These are phyloP conservation scores for Sycophila texana DNA, from an alignment of 2,888 invertebrate species.

Conservation along the genomic window DNA sequence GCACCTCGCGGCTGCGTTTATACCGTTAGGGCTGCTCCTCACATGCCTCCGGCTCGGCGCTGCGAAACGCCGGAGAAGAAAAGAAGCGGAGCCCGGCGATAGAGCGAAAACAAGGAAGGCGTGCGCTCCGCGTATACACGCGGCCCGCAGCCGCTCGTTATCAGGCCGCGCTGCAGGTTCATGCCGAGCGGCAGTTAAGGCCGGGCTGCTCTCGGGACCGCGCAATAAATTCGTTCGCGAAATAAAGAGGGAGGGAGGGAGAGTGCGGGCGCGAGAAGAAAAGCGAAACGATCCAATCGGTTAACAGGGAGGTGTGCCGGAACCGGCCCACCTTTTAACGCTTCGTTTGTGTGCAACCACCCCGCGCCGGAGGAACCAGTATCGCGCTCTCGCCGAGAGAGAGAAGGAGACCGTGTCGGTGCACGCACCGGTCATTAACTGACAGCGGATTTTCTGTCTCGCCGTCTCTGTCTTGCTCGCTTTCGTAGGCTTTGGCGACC, in stretches of 20 bases:
- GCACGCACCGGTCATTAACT: slow-evolving; percentile 73
- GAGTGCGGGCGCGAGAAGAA: slow-evolving; percentile 13
- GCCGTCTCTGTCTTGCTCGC: slow-evolving; percentile 31
- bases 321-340: slow-evolving; percentile 75
- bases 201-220: slow-evolving; percentile 62
- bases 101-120: slow-evolving; percentile 47
- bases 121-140: slow-evolving; percentile 11
- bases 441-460: slow-evolving; percentile 67
- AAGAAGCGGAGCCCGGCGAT: neutral
- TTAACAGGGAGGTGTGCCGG: slow-evolving; percentile 74
- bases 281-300: slow-evolving; percentile 68
- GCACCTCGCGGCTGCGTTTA: neutral
- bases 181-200: slow-evolving; percentile 73
- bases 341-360: slow-evolving; percentile 65
- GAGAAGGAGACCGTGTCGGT: slow-evolving; percentile 51
- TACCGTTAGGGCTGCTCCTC: slow-evolving; percentile 29
- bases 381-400: neutral
- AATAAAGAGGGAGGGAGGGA: slow-evolving; percentile 49
- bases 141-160: slow-evolving; percentile 62
- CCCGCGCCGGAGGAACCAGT: slow-evolving; percentile 51
- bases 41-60: neutral
- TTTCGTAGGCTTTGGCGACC: slow-evolving; percentile 35
- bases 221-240: slow-evolving; percentile 71
- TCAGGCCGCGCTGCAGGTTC: slow-evolving; percentile 67
- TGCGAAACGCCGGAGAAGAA: slow-evolving; percentile 11